Evolutionary conservation across 2,113 vertebrate genomes (phyloP).

Genomic region (Takifugu bimaculatus): DNA sequence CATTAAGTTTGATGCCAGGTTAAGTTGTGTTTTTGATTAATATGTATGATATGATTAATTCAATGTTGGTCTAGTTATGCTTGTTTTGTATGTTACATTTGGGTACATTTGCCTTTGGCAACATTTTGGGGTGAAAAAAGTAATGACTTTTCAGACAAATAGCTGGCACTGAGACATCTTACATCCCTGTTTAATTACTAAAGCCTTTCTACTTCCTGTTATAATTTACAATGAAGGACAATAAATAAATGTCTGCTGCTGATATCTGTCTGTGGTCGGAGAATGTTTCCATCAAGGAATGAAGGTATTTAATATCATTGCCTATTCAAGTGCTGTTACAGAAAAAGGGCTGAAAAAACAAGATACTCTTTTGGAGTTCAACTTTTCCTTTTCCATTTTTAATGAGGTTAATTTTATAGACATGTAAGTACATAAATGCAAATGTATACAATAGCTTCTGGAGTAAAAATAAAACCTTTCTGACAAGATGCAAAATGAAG

Average conservation of each 20-base stretch:
- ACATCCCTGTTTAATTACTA: conserved; percentile 65
- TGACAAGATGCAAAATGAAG: not conserved
- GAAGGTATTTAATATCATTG: not conserved
- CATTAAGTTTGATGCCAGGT: not conserved
- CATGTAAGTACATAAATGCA: not conserved
- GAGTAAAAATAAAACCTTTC: not conserved
- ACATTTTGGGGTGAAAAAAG: conserved; percentile 45
- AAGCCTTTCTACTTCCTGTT: conserved; percentile 32
- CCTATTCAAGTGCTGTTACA: not conserved
- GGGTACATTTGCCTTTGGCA: conserved; percentile 41
- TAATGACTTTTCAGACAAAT: conserved; percentile 66
- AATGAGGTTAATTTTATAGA: no score
- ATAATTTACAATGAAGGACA: conserved; percentile 64
- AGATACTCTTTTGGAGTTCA: no score
- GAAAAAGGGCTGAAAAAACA: not conserved
- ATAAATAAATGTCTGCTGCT: conserved; percentile 46
- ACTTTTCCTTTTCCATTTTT: no score
- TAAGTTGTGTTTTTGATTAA: not conserved
- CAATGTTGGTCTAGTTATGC: conserved; percentile 6
- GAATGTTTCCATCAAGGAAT: conserved; percentile 4
- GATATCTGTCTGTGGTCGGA: conserved; percentile 31
- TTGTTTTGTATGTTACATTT: conserved; percentile 18
- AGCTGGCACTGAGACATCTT: conserved; percentile 62
- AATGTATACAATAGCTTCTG: not conserved
- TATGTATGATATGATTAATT: not conserved